Evolutionary conservation across 2,888 invertebrate genomes (phyloP), one percentile per base, ranked within the genome.

Genomic region (Eulithis prunata): DNA sequence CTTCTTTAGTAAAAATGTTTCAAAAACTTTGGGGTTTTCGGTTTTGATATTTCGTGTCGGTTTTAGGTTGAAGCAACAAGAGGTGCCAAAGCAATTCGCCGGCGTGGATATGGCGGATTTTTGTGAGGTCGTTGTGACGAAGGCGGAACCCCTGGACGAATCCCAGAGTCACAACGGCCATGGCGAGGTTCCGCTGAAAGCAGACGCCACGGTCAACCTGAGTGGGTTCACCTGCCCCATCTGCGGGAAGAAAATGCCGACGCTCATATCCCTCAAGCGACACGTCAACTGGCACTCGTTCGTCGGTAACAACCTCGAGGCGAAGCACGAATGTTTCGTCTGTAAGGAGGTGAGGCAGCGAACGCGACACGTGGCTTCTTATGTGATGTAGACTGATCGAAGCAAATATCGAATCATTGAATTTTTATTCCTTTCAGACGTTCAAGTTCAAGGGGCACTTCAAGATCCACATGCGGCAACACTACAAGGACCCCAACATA

Each of bases 81-180:
- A 74, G 36, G 74, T 80, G 60, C 76, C 82, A 46, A 80, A 68
- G 57, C 71, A 69, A 63, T 69, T 71, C 60, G 63, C 66, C 0
- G 73, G 73, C 51, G 70, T 69, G 46, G 70, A 93, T 69, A 76
- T 89, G 84, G 88, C 93, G 90, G 93, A 93, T 90, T 93, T 93
- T 91, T 93, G 93, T 89, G 93, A 93, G 74, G 93, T 93, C 90
- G 93, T 93, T 90, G 93, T 93, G 90, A 89, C 93, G 43, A 93
- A 93, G 78, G 83, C 89, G 90, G 93, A 93, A 87, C 93, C 93
- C 79, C 90, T 90, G 91, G 92, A 90, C 69, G 76, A 73, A 68
- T 77, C 88, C 88, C 93, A 91, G 91, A 87, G 84, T 90, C 91
- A 89, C 91, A 91, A 89, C 91, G 92, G 85, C 90, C 85, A 83